Evolutionary conservation across 37 sponge, comb jelly and placozoan genomes (phyloP).

Genomic region (Hormiphora californensis): DNA sequence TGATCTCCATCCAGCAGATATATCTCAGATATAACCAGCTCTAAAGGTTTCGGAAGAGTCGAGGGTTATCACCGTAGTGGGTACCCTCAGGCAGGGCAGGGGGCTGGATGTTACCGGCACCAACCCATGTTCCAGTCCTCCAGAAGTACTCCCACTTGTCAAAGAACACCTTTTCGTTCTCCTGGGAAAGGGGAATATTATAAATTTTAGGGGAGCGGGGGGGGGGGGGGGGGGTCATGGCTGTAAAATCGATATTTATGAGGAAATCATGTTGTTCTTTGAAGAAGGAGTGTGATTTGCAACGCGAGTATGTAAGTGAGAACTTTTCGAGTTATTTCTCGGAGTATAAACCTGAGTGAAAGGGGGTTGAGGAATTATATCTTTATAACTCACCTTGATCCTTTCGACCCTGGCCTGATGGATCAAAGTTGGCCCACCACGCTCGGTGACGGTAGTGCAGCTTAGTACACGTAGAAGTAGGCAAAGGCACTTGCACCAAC

Average conservation of each 20-base stretch:
- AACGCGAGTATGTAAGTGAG: not conserved
- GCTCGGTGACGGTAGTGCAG: not conserved
- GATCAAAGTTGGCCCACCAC: conserved; percentile 43
- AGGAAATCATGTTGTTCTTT: not conserved
- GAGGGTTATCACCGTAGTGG: not conserved
- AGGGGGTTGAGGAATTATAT: no score
- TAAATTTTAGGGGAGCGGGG: not conserved
- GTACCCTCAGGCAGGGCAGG: conserved; percentile 31
- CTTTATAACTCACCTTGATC: conserved; percentile 8
- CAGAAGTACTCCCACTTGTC: conserved; percentile 54
- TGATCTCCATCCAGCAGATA: not conserved
- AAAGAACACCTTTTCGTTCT: conserved; percentile 16
- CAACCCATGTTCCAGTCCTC: conserved; percentile 43
- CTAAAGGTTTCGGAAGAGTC: not conserved
- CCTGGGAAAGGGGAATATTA: not conserved
- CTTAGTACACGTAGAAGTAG: conserved; percentile 37
- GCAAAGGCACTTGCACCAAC: not conserved
- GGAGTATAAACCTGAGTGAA: no score
- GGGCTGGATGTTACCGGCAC: not conserved
- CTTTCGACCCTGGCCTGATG: not conserved
- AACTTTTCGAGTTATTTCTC: no score
- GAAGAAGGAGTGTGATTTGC: not conserved
- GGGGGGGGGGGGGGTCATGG: not conserved
- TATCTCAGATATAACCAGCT: no score
- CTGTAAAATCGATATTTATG: not conserved